phyloP scores from a whole-genome alignment of 2,888 invertebrate genomes.

The Crossocerus cetratus region DNA sequence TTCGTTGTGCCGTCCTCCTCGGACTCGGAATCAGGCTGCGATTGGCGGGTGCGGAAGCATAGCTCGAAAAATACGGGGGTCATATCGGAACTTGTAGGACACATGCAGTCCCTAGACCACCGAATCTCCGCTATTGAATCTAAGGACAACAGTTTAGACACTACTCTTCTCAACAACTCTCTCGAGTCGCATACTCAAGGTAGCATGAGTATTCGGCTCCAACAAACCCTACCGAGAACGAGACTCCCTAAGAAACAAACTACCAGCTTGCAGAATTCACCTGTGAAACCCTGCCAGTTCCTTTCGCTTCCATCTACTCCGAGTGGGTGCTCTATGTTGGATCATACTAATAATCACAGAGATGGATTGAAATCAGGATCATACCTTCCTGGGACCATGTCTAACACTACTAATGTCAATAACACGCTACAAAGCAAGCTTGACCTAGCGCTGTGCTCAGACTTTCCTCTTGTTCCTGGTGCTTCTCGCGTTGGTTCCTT shows the following conservation, averaged over 20 bases:
- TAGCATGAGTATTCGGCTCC: constrained; percentile 12
- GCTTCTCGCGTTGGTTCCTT: constrained; percentile 61
- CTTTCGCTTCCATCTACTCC: constrained; percentile 72
- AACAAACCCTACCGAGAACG: constrained; percentile 52
- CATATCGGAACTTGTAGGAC: constrained; percentile 82
- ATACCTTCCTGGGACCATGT: constrained; percentile 22
- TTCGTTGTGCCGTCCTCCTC: constrained; percentile 81
- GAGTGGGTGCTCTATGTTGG: constrained; percentile 39
- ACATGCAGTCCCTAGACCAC: constrained; percentile 80
- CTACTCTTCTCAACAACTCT: constrained; percentile 53
- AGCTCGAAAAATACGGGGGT: constrained; percentile 75
- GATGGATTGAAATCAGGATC: constrained; percentile 35
- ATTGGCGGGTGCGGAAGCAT: constrained; percentile 32
- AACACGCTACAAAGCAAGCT: constrained; percentile 56
- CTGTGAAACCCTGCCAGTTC: constrained; percentile 62
- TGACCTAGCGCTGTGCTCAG: constrained; percentile 54
- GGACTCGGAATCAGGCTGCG: constrained; percentile 78
- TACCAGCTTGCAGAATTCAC: constrained; percentile 64
- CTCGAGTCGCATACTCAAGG: constrained; percentile 39
- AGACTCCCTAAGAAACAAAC: constrained; percentile 62
- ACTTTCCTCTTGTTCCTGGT: constrained; percentile 43
- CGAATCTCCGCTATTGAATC: constrained; percentile 78
- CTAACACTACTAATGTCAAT: constrained; percentile 56
- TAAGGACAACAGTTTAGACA: constrained; percentile 68
- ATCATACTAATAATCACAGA: constrained; percentile 40